Evolutionary conservation across 2,888 invertebrate genomes (phyloP), one percentile per base, ranked within the genome.

Genomic region (Eumerus sabulonum): DNA sequence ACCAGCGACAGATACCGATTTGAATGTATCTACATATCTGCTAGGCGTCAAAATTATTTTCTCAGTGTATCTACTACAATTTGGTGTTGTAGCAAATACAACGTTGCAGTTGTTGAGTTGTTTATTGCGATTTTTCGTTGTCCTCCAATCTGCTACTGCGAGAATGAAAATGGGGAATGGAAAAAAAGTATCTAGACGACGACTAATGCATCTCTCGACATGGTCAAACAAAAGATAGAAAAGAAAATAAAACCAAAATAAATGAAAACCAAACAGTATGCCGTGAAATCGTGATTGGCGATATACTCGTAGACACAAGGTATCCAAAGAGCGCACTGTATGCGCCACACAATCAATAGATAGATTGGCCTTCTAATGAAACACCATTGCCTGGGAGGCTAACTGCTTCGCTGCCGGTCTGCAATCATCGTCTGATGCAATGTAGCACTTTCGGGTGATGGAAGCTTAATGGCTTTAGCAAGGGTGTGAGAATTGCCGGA

Each of bases 401-500:
- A 7, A 27, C 27, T 27, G 27, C 38, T 57, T 47, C 14, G 36
- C 36, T 54, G 40, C 11, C 13, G 45, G 42, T 47, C 45, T 16
- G 59, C 27, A 40, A 13, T 35, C 42, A 63, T 63, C 62, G 54
- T 66, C n/a, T 73, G 77, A 66, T 77, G 72, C 72, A 67, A 73
- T 67, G 63, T 68, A 68, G 73, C 73, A 79, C 77, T 79, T 79
- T 79, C 50, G 68, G 74, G 74, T 74, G 79, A 79, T 79, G 74
- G 68, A 79, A 79, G 79, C 74, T 79, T 77, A 74, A 79, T 79
- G 74, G 79, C 64, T 54, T 64, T 47, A 64, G 74, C 79, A 74
- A 79, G 79, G 79, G 79, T 79, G 79, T 79, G 79, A 79, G 79
- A 79, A 79, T 74, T 70, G 79, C 79, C 54, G 68, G 74, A 74